Percentiles rank a stretch among this genome's conserved stretches.
phyloP scores from a whole-genome alignment of 2,113 vertebrate species.

The Mola mola region DNA sequence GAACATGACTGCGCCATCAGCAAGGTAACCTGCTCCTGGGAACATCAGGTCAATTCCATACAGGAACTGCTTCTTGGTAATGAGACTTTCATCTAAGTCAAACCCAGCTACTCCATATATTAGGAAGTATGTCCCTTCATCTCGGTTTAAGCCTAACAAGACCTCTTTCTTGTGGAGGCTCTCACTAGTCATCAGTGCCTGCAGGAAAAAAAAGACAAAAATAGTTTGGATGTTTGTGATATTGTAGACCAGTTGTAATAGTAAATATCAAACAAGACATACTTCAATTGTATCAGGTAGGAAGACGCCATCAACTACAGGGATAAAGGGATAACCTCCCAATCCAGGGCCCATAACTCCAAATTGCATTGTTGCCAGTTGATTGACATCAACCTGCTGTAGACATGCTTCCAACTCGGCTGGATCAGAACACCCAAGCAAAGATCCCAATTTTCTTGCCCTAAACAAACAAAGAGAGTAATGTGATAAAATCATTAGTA shows the following conservation, averaged over 20 bases:
- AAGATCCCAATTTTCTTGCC: slow-evolving; percentile 76
- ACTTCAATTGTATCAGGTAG: slow-evolving; percentile 80
- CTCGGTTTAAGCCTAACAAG: slow-evolving; percentile 86
- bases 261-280: slow-evolving; percentile 18
- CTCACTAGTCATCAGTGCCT: slow-evolving; percentile 73
- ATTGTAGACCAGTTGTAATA: no score
- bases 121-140: slow-evolving; percentile 87
- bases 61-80: slow-evolving; percentile 83
- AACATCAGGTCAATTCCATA: slow-evolving; percentile 75
- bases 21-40: slow-evolving; percentile 3
- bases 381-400: not conserved
- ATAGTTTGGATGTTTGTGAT: not conserved
- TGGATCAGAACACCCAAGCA: slow-evolving; percentile 81
- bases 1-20: not conserved
- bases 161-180: slow-evolving; percentile 85
- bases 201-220: not conserved
- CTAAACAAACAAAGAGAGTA: no score
- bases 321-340: slow-evolving; percentile 71
- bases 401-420: slow-evolving; percentile 84
- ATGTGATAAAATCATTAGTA: no score
- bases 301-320: slow-evolving; percentile 86
- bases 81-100: slow-evolving; percentile 80
- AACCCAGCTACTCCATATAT: slow-evolving; percentile 85
- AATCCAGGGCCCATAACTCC: not conserved
- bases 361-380: not conserved